These are phyloP conservation scores for Ctenomys sociabilis DNA, from an alignment of 2,113 vertebrate species.

Conservation along the genomic window DNA sequence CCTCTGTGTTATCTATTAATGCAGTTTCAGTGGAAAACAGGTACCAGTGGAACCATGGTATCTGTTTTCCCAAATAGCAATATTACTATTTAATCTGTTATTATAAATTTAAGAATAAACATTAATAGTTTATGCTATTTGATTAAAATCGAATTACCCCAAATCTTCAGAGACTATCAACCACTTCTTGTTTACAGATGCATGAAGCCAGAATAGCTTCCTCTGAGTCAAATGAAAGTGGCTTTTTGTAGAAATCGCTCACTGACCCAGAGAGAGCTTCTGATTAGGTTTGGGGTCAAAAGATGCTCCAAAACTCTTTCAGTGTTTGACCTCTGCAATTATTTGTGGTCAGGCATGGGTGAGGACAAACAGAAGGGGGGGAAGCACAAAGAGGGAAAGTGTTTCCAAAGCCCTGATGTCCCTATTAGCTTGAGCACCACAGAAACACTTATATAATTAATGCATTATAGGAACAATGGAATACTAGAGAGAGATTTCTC, in stretches of 20 bases:
- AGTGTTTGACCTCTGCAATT: not conserved
- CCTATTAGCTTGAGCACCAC: not conserved
- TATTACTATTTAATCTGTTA: conserved; percentile 70
- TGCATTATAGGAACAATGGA: not conserved
- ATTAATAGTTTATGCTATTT: conserved; percentile 76
- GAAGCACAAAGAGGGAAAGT: not conserved
- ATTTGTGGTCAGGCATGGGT: not conserved
- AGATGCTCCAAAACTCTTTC: not conserved
- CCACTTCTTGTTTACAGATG: conserved; percentile 69
- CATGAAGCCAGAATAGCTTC: conserved; percentile 60
- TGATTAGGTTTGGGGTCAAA: not conserved
- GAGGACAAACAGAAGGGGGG: not conserved
- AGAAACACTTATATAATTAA: not conserved
- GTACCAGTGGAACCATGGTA: not conserved
- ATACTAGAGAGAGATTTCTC: not conserved
- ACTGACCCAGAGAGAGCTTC: not conserved
- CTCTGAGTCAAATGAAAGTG: conserved; percentile 35
- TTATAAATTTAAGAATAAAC: conserved; percentile 75
- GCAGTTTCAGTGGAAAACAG: conserved; percentile 20
- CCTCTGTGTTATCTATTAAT: conserved; percentile 53
- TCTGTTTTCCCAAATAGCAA: conserved; percentile 21
- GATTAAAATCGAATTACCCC: conserved; percentile 72
- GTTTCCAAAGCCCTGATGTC: not conserved
- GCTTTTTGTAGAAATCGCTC: conserved; percentile 47
- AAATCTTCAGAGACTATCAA: conserved; percentile 58